Evolutionary conservation across 2,888 invertebrate species (phyloP).

Genomic region (Prosopocoilus inquinatus): DNA sequence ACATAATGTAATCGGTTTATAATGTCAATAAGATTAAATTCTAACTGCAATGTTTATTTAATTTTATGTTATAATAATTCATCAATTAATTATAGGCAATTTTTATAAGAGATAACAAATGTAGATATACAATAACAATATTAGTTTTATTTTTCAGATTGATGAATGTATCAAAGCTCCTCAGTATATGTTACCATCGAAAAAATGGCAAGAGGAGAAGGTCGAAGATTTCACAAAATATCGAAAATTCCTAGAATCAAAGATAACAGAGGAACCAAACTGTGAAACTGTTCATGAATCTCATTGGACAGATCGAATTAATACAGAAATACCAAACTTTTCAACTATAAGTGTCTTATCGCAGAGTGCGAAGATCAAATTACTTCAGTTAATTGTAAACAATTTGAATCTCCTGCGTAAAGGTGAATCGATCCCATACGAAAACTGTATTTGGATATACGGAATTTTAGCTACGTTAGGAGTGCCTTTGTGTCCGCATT

Average conservation of each 20-base stretch:
- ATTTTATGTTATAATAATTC: too few species aligned
- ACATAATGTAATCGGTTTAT: too few species aligned
- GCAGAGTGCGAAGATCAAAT: conserved; percentile 35
- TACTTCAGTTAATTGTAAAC: conserved; percentile 36
- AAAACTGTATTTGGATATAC: conserved; percentile 63
- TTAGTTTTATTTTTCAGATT: conserved; percentile 38
- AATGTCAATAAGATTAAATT: too few species aligned
- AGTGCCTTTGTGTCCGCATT: conserved; percentile 61
- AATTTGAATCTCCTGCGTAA: conserved; percentile 29
- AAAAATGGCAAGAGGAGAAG: conserved; percentile 69
- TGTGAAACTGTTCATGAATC: conserved; percentile 23
- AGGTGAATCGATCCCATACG: conserved; percentile 47
- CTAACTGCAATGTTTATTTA: too few species aligned
- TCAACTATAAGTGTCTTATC: conserved; percentile 33
- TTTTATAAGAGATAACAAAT: too few species aligned
- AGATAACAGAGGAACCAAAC: conserved; percentile 22
- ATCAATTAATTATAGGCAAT: too few species aligned
- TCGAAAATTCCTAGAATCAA: conserved; percentile 43
- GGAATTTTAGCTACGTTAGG: conserved; percentile 59
- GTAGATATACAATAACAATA: not conserved
- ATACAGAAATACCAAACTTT: conserved; percentile 32
- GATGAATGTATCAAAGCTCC: conserved; percentile 53
- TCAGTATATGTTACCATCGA: conserved; percentile 46
- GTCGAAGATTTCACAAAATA: conserved; percentile 65
- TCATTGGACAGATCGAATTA: conserved; percentile 26